These are phyloP conservation scores for Melanocharis versteri DNA, from an alignment of 2,113 vertebrate genomes.

Conservation along the genomic window DNA sequence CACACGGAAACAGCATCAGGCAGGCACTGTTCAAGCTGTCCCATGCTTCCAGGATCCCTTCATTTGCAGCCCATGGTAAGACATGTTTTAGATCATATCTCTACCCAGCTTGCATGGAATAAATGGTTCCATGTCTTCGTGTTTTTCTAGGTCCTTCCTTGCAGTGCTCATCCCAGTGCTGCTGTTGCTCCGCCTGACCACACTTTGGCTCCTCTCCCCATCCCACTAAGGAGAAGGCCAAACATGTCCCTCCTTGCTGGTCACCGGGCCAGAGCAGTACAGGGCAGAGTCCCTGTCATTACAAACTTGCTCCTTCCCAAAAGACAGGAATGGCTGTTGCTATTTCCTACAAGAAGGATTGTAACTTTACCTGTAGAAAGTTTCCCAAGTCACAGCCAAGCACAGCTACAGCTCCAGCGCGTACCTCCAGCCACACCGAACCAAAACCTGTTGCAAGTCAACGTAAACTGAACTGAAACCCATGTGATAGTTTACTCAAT, in stretches of 20 bases:
- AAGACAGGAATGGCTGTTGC: not conserved
- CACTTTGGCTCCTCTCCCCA: not conserved
- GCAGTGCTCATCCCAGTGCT: not conserved
- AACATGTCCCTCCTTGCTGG: not conserved
- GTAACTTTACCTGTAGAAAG: not conserved
- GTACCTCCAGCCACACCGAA: not conserved
- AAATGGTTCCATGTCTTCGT: not conserved
- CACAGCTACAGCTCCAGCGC: fast-evolving
- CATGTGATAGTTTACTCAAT: not conserved
- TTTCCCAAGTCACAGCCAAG: not conserved
- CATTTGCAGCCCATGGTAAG: not conserved
- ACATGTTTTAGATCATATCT: not conserved
- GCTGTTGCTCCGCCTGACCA: not conserved
- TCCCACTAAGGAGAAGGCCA: not conserved
- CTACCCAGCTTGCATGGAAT: not conserved
- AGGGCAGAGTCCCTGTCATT: not conserved
- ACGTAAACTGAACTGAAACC: not conserved
- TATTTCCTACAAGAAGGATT: not conserved
- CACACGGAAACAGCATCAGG: fast-evolving
- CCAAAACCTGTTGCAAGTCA: not conserved
- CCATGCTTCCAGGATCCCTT: not conserved
- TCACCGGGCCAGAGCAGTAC: not conserved
- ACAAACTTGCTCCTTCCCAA: not conserved
- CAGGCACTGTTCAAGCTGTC: not conserved
- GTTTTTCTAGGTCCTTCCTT: not conserved